Conservation (phyloP, 1,140 invertebrate species). For the Drosophila repletoides region DNA sequence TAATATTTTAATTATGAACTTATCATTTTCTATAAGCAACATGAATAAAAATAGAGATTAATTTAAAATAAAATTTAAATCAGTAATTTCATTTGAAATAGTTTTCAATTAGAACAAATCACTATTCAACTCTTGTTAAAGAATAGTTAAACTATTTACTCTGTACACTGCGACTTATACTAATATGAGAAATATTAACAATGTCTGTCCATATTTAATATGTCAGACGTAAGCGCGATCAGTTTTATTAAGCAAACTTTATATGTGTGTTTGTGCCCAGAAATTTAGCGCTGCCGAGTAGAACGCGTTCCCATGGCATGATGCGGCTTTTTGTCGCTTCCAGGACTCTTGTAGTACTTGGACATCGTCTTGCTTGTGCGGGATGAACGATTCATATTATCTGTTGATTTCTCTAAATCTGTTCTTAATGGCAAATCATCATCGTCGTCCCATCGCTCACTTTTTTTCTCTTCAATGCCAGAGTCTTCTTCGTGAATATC, state of each 20-base stretch:
- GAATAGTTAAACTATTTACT: conserved; percentile 55
- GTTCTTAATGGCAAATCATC: conserved; percentile 64
- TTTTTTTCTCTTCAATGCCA: conserved; percentile 46
- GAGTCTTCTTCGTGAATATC: conserved; percentile 48
- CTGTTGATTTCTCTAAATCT: conserved; percentile 44
- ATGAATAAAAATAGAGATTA: no score
- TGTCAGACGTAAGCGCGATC: background rate
- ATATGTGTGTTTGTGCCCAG: background rate
- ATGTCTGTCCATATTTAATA: conserved; percentile 42
- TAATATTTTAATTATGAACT: no score
- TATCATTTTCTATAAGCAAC: no score
- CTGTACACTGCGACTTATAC: conserved; percentile 20
- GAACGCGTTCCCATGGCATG: conserved; percentile 69
- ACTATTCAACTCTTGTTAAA: background rate
- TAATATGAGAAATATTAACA: conserved; percentile 14
- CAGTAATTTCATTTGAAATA: background rate
- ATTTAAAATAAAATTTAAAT: background rate
- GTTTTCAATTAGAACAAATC: background rate
- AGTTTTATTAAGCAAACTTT: no score
- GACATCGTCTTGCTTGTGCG: conserved; percentile 74
- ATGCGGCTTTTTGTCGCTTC: conserved; percentile 51
- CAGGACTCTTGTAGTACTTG: conserved; percentile 76
- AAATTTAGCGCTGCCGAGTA: conserved; percentile 52
- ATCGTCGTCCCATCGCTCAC: conserved; percentile 61
- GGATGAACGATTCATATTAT: conserved; percentile 50